Evolutionary conservation across 1,140 invertebrate species (phyloP), one percentile per base, ranked within the genome.

Genomic region (Zaprionus taronus): DNA sequence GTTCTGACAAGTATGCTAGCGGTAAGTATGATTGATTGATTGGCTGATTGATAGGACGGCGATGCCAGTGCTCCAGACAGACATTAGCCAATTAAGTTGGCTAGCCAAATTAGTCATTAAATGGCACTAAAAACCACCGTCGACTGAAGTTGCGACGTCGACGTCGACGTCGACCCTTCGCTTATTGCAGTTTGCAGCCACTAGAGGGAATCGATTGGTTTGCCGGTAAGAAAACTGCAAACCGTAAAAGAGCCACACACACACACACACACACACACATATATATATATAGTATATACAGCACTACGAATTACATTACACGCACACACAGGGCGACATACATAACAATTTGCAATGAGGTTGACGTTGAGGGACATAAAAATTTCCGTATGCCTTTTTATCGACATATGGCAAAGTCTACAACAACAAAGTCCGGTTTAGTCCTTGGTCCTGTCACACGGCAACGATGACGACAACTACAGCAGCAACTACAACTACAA

Each of bases 361-460:
- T 90, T 81, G 85, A 84, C 85, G 85, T 90, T 85, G 81, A 89
- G 75, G 85, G 79, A 89, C 85, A 85, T 90, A 85, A 82, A 90
- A 90, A 90, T 89, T 84, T 84, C 85, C 78, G 78, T 89, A 89
- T 83, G 80, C 72, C 68, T 62, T 76, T 69, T 75, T 70, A 82
- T 82, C 79, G 83, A 85, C 83, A 73, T 79, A 73, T 66, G 75
- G 71, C 71, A 56, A 51, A 64, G 76, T 69, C 60, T 64, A 22
- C 61, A 61, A 57, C 71, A 62, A 53, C 70, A 20, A 51, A 26
- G 71, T 78, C 72, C 55, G 64, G 62, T 26, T 26, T 53, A 36
- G 68, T 72, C 77, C 72, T 77, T 67, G 24, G 57, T 77, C 22
- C 76, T 78, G 49, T 68, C 60, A 73, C 44, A 80, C 47, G 47